Conservation (phyloP, 2,797 vertebrate species). For the Orestias chungarensis region DNA sequence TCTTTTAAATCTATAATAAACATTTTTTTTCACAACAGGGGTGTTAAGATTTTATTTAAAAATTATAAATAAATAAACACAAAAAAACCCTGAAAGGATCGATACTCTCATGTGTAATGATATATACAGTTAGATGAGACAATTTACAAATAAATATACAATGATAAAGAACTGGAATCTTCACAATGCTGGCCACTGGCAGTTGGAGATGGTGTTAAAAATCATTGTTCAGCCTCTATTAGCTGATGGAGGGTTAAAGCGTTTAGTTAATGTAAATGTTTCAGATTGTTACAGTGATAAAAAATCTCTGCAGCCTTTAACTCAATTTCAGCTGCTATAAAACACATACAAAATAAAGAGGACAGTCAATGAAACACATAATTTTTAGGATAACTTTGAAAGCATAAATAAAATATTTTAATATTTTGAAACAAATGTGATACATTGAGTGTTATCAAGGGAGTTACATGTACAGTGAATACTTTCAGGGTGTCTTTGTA, state of each 20-base stretch:
- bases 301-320: conserved; percentile 10
- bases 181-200: conserved; percentile 9
- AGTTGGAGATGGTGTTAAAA: conserved; percentile 3
- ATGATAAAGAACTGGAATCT: conserved; percentile 34
- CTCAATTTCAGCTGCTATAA: conserved; percentile 11
- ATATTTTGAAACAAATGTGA: conserved; percentile 12
- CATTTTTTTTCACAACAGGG: conserved; percentile 59
- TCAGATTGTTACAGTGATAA: background rate
- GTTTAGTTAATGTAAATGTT: conserved; percentile 11
- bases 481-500: conserved; percentile 4
- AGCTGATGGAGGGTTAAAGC: conserved; percentile 14
- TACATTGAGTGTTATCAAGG: background rate
- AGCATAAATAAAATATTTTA: conserved; percentile 25
- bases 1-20: conserved; percentile 65
- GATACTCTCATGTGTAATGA: conserved; percentile 48
- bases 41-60: conserved; percentile 45
- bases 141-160: conserved; percentile 65
- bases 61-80: conserved; percentile 63
- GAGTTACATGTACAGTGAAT: conserved; percentile 17
- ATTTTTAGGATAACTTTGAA: conserved; percentile 9
- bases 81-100: conserved; percentile 49
- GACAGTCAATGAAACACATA: conserved; percentile 5
- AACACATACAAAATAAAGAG: background rate
- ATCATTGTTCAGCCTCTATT: conserved; percentile 1
- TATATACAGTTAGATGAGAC: conserved; percentile 56